Base-by-base conservation (phyloP, 2,113 vertebrate species). In the Columba livia region DNA sequence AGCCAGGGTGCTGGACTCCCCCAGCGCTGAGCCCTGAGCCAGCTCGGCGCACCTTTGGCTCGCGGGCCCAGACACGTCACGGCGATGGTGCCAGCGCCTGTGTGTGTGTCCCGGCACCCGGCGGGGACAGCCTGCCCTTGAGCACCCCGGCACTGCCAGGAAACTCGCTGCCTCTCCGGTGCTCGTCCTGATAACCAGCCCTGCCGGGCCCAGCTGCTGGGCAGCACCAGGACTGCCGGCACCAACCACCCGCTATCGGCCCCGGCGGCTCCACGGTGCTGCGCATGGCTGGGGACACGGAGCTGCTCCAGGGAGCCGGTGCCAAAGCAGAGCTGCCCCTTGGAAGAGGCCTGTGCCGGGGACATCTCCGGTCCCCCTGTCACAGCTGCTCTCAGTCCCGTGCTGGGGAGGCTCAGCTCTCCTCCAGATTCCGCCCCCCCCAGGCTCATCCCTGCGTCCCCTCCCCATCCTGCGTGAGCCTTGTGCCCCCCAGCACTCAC, bases 11-110 rank as follows among this genome's bases (percentile, higher is more conserved):
- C 58, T 1, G 2, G 50, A 15, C 26, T 21, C 7, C n/a, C 7
- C 25, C 11, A 26, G 38, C 3, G 4, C 78, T 51, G 48, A 72
- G 66, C 42, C 18, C 54, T 1, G 72, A 40, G n/a, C 29, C 60
- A 54, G 65, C 56, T 78, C 2, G 0, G 18, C 10, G 83, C 78
- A 31, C 51, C n/a, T 12, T n/a, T 8, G 29, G 15, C 71, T 62
- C 1, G 2, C 31, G 3, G 0, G 0, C 19, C 25, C n/a, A 2
- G 60, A 6, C 10, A 6, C 3, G 6, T 36, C 28, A 5, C 0
- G 0, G 58, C 1, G 4, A 15, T 6, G 51, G 66, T 8, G 34
- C 56, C 6, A 57, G 51, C 65, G 21, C 2, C 44, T 47, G 0
- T 3, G 44, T 2, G 10, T 1, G 2, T 4, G 53, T 29, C 28